Evolutionary conservation across 2,888 invertebrate species (phyloP), one percentile per base, ranked within the genome.

Genomic region (Oscheius myriophilus): DNA sequence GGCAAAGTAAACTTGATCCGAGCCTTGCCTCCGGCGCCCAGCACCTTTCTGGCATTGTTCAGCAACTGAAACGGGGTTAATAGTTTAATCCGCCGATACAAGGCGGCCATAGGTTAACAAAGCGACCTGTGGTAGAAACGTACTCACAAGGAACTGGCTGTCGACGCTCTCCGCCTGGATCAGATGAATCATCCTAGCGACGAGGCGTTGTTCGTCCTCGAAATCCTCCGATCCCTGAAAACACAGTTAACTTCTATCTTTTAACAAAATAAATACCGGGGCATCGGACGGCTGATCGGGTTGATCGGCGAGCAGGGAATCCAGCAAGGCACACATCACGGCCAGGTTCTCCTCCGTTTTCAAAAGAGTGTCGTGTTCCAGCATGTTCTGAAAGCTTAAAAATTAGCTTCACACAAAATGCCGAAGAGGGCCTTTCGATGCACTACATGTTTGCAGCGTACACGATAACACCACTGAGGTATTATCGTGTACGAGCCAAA

Each of bases 1-100:
- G 98, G 97, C 80, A 98, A 90, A 0, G 95, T 94, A 88, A 93
- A 93, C 78, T 92, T 92, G 61, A 97, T 92, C 71, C 97, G 90
- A 67, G 91, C 90, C 12, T 93, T 92, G 0, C 96, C 96, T 23
- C 97, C 97, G n/a, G 91, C 90, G 52, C 93, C 93, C 78, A 99
- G 91, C 81, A 93, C 92, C 87, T 95, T 95, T 69, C 95, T 90
- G 0, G 95, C 93, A 2, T 92, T 91, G 82, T 92, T 93, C 66
- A 98, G 89, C 75, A 98, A 95, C 88, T 95, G n/a, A n/a, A n/a
- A n/a, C n/a, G n/a, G n/a, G n/a, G n/a, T n/a, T n/a, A n/a, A n/a
- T n/a, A n/a, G n/a, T n/a, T n/a, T n/a, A n/a, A n/a, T n/a, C n/a
- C n/a, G n/a, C n/a, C n/a, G n/a, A n/a, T n/a, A n/a, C n/a, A 43